phyloP scores from a whole-genome alignment of 2,797 vertebrate genomes.

The Balearica regulorum region DNA sequence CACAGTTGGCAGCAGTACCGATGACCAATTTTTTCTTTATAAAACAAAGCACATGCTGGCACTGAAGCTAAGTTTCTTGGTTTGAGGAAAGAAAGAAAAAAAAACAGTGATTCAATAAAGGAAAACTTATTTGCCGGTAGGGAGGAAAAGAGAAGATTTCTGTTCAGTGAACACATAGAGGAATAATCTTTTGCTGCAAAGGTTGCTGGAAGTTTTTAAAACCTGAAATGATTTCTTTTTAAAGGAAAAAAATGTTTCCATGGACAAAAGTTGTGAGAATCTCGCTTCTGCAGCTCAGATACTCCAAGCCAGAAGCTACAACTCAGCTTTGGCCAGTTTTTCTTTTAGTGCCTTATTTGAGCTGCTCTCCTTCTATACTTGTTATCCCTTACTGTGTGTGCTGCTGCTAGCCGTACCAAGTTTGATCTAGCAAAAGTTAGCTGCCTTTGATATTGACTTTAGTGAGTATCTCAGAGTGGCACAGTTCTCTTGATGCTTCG shows the following conservation, averaged over 20 bases:
- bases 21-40: slow-evolving; percentile 17
- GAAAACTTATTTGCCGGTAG: not conserved
- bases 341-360: not conserved
- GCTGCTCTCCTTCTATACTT: not conserved
- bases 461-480: not conserved
- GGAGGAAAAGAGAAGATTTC: not conserved
- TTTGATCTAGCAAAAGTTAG: not conserved
- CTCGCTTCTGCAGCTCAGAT: not conserved
- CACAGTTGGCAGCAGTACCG: not conserved
- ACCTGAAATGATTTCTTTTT: not conserved
- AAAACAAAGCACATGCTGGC: not conserved
- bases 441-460: not conserved
- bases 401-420: not conserved
- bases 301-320: not conserved
- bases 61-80: not conserved
- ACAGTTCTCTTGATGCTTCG: not conserved
- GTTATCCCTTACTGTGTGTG: rapidly evolving
- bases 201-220: not conserved
- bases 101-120: not conserved
- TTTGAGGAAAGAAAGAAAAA: not conserved
- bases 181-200: not conserved
- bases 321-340: not conserved
- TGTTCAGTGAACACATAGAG: not conserved
- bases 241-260: not conserved
- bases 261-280: not conserved